These are phyloP conservation scores for Nymphicus hollandicus DNA, from an alignment of 2,113 vertebrate species.

Conservation along the genomic window DNA sequence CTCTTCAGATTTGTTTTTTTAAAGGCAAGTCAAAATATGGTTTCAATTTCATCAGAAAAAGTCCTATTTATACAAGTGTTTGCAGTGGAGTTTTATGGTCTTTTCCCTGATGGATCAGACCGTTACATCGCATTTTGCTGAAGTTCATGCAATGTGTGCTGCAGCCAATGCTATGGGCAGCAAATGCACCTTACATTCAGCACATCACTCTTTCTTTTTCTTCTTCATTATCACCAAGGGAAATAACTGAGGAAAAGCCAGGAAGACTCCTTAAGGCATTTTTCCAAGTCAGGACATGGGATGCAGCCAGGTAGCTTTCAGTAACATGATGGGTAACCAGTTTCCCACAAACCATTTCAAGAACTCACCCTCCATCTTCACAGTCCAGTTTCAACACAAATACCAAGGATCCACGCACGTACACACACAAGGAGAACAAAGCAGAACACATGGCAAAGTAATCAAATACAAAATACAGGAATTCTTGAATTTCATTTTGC, in stretches of 20 bases:
- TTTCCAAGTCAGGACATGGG: slow-evolving; percentile 47
- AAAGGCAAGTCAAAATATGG: slow-evolving; percentile 44
- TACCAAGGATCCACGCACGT: background rate
- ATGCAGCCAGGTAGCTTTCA: slow-evolving; percentile 44
- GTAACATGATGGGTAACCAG: background rate
- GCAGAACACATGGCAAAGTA: slow-evolving; percentile 45
- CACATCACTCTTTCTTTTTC: background rate
- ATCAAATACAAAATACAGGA: slow-evolving; percentile 22
- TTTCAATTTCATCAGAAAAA: slow-evolving; percentile 51
- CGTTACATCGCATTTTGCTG: background rate
- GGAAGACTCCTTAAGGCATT: background rate
- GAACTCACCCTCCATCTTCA: background rate
- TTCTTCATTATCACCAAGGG: slow-evolving; percentile 12
- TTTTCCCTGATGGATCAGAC: slow-evolving; percentile 16
- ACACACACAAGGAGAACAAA: background rate
- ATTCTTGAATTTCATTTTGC: slow-evolving; percentile 31
- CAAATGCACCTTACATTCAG: background rate
- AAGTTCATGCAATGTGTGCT: background rate
- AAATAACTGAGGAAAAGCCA: background rate
- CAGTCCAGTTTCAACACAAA: slow-evolving; percentile 5
- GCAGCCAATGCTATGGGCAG: background rate
- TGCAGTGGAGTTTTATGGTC: slow-evolving; percentile 25
- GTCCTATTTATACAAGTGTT: slow-evolving; percentile 54
- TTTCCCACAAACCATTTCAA: slow-evolving; percentile 47
- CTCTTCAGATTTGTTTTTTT: slow-evolving; percentile 48